Evolutionary conservation across 2,113 vertebrate genomes (phyloP).

Genomic region (Emydura subglobosa): DNA sequence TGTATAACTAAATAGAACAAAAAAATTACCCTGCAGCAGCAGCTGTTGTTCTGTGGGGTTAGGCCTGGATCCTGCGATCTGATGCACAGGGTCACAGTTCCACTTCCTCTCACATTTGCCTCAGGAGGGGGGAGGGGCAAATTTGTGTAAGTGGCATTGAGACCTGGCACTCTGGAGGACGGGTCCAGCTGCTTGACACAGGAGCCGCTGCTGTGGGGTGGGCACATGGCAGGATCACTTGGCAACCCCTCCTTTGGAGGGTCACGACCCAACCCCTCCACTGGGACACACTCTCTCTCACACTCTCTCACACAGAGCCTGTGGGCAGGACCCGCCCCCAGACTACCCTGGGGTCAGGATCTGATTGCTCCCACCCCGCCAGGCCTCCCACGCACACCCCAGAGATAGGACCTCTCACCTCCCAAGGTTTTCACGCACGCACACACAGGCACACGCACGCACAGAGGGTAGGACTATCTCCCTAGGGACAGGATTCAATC

Average conservation of each 20-base stretch:
- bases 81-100: background rate
- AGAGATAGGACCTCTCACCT: too few species aligned
- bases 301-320: too few species aligned
- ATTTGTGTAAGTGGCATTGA: background rate
- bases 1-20: background rate
- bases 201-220: background rate
- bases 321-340: too few species aligned
- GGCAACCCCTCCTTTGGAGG: too few species aligned
- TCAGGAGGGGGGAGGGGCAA: too few species aligned
- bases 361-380: too few species aligned
- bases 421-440: too few species aligned
- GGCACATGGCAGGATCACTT: background rate
- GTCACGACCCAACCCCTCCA: too few species aligned
- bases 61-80: background rate
- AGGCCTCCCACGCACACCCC: too few species aligned
- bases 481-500: background rate
- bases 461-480: background rate
- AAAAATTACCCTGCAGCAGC: background rate
- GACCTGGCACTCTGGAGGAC: background rate
- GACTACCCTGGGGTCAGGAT: too few species aligned
- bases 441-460: too few species aligned
- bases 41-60: background rate
- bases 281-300: too few species aligned
- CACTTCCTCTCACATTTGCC: background rate
- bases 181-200: background rate